Base-by-base conservation (phyloP, 2,797 vertebrate genomes). In the Gadopsis marmoratus region DNA sequence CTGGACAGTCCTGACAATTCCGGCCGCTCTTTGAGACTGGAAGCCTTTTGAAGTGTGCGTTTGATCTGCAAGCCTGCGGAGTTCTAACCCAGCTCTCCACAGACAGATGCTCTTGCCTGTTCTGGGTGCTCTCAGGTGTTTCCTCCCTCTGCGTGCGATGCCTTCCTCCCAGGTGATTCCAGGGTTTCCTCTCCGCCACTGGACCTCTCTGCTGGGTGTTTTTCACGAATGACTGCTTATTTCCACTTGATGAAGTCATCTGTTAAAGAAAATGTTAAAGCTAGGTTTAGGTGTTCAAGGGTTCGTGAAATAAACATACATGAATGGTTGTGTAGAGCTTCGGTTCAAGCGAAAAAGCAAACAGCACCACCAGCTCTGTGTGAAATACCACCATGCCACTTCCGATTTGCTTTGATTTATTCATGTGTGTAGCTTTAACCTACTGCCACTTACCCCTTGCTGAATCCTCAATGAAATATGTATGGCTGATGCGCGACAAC, bases 391-490 rank as follows among this genome's bases (percentile, higher is more conserved):
- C 29, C 56, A 37, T 45, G 16, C 58, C 74, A 51, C 62, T 73
- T 84, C 70, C 23, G 33, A 64, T 81, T 50, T 47, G 79, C 63
- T 76, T 77, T 91, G 84, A 87, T 89, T 92, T 91, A 92, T 92
- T 91, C 71, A 94, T 91, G 81, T 0, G 3, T 54, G 59, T 35
- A 7, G 78, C 29, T 37, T 31, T 74, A 70, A 87, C 87, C 85
- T 70, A 68, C 67, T 80, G 83, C 76, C 81, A 82, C 79, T 67
- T 76, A 87, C 71, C 85, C 90, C 77, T 78, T 17, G 17, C 86
- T 82, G 82, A 67, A 85, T 66, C 69, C 72, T 74, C 66, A 8
- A 88, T 93, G 79, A 92, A 93, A 92, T 91, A 93, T 92, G 88
- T 55, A 92, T 88, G 81, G 7, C 50, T 90, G 84, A 89, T 29